Percentiles rank a stretch among this genome's conserved stretches.
Conservation (phyloP, 2,113 vertebrate species). For the Xiphophorus hellerii region DNA sequence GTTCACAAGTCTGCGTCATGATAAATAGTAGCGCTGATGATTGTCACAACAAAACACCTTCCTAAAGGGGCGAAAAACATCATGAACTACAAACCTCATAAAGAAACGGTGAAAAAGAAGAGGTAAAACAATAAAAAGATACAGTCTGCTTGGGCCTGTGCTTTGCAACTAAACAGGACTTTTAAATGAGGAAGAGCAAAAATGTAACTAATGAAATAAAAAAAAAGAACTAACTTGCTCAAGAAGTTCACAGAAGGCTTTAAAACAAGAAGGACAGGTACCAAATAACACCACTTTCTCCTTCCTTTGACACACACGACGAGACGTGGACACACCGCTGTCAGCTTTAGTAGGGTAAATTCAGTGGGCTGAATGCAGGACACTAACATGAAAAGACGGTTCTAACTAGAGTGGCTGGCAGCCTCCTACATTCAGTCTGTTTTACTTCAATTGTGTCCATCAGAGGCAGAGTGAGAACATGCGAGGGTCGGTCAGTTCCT, state of each 20-base stretch:
- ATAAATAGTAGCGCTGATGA: constrained; percentile 29
- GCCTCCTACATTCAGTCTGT: constrained; percentile 61
- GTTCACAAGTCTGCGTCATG: constrained; percentile 29
- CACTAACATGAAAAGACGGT: constrained; percentile 31
- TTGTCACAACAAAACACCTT: constrained; percentile 44
- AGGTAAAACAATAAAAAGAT: constrained; percentile 2
- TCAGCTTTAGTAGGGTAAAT: constrained; percentile 19
- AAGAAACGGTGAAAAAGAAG: not conserved
- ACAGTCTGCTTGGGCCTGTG: constrained; percentile 17
- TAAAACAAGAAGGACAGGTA: constrained; percentile 31
- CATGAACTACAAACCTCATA: constrained; percentile 8
- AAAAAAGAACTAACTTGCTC: constrained; percentile 27
- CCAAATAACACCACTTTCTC: constrained; percentile 17
- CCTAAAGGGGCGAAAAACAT: not conserved
- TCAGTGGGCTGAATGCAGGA: constrained; percentile 38
- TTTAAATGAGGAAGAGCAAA: constrained; percentile 36
- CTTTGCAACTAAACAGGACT: constrained; percentile 22
- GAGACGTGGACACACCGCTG: constrained; percentile 33
- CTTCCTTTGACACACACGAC: constrained; percentile 37
- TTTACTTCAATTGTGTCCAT: constrained; percentile 51
- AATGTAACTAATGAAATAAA: constrained; percentile 1
- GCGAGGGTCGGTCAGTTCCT: not conserved
- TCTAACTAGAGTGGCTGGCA: constrained; percentile 41
- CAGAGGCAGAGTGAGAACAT: constrained; percentile 29
- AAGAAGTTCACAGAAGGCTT: constrained; percentile 31